Evolutionary conservation across 2,888 invertebrate genomes (phyloP).

Genomic region (Spilarctia lutea): DNA sequence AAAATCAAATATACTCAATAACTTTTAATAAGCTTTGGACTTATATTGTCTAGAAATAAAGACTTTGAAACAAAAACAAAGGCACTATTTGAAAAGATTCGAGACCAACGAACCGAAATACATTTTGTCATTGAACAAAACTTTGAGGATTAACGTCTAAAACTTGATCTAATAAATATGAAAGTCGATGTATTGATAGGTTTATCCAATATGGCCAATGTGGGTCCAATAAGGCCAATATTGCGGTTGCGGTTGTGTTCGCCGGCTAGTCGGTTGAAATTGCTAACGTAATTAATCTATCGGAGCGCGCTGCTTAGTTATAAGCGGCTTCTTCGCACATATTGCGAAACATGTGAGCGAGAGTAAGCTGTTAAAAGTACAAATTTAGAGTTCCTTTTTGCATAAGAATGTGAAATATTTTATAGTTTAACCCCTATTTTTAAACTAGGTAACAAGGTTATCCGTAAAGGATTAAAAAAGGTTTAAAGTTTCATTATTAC

Average conservation of each 20-base stretch:
- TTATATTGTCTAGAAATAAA: background rate
- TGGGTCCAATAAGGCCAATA: conserved; percentile 25
- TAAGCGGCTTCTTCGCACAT: conserved; percentile 9
- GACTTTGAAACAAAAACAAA: background rate
- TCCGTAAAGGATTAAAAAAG: too few relatives aligned
- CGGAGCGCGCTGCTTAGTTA: conserved; percentile 22
- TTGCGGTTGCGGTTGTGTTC: conserved; percentile 30
- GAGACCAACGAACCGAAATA: conserved; percentile 38
- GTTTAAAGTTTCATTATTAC: too few relatives aligned
- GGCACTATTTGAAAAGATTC: conserved; percentile 29
- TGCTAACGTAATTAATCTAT: conserved; percentile 46
- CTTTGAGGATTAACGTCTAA: conserved; percentile 29
- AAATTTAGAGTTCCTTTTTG: background rate
- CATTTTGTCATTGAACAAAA: conserved; percentile 41
- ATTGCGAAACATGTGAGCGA: conserved; percentile 11
- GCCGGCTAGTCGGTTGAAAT: conserved; percentile 33
- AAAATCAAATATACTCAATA: background rate
- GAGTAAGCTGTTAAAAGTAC: background rate
- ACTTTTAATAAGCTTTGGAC: background rate
- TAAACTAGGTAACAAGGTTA: background rate
- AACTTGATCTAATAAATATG: background rate
- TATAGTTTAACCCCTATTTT: background rate
- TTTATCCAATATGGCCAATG: conserved; percentile 19
- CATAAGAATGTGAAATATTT: background rate
- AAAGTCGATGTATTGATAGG: conserved; percentile 20